These are phyloP conservation scores for Phataginus tricuspis DNA, from an alignment of 2,797 vertebrate genomes.

Conservation along the genomic window DNA sequence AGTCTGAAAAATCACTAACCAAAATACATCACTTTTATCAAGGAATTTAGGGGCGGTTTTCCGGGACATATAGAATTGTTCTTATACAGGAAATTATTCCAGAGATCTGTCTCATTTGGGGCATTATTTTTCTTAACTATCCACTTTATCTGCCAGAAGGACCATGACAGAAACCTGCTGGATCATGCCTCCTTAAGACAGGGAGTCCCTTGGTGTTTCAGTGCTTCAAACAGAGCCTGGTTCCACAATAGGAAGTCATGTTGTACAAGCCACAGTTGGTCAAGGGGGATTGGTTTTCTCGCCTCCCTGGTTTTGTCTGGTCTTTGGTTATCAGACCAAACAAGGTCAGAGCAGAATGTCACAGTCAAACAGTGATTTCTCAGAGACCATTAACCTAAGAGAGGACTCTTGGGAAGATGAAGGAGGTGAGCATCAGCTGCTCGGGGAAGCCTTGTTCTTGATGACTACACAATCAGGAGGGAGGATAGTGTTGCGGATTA, in stretches of 20 bases:
- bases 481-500: not conserved
- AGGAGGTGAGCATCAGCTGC: not conserved
- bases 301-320: not conserved
- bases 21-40: not conserved
- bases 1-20: not conserved
- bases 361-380: not conserved
- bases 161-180: not conserved
- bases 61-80: not conserved
- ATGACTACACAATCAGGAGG: not conserved
- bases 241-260: not conserved
- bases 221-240: not conserved
- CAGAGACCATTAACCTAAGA: not conserved
- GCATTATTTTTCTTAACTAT: not conserved
- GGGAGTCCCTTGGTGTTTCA: not conserved
- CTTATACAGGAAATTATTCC: not conserved
- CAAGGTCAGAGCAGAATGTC: not conserved
- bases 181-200: not conserved
- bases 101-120: not conserved
- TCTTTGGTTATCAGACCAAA: not conserved
- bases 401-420: slow-evolving; percentile 1
- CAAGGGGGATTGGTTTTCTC: not conserved
- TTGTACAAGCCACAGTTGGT: not conserved
- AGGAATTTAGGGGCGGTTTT: not conserved
- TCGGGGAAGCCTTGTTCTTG: not conserved
- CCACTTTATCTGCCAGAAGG: not conserved